phyloP scores from a whole-genome alignment of 2,113 vertebrate species.

The Zapus hudsonius region DNA sequence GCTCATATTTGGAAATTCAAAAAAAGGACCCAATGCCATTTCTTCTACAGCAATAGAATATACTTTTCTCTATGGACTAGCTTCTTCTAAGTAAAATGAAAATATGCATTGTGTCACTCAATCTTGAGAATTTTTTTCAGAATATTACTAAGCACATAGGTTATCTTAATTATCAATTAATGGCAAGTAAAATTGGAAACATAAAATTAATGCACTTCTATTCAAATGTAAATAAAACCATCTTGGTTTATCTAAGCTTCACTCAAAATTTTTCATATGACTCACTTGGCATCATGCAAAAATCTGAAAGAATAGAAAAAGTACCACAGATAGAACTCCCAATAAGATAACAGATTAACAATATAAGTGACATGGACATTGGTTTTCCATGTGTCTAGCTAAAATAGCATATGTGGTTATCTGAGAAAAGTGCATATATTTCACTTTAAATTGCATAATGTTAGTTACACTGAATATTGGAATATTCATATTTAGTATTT shows the following conservation, averaged over 20 bases:
- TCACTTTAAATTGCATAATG: background rate
- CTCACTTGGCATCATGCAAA: background rate
- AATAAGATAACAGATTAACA: slow-evolving; percentile 55
- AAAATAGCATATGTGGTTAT: slow-evolving; percentile 36
- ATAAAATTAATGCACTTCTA: slow-evolving; percentile 14
- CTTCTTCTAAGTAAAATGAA: background rate
- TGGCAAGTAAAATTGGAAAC: slow-evolving; percentile 8
- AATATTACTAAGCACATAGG: slow-evolving; percentile 17
- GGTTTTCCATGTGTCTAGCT: slow-evolving; percentile 54
- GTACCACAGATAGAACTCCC: background rate
- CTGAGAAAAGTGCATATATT: slow-evolving; percentile 50
- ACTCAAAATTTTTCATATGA: background rate
- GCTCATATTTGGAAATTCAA: background rate
- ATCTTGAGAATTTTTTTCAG: background rate
- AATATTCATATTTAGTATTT: slow-evolving; percentile 56
- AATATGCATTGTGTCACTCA: background rate
- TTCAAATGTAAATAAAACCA: slow-evolving; percentile 54
- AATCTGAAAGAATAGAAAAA: too few species aligned
- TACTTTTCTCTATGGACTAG: background rate
- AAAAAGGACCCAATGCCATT: background rate
- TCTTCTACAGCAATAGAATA: background rate
- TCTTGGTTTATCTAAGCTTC: background rate
- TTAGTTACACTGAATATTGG: background rate
- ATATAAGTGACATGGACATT: background rate
- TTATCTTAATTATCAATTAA: slow-evolving; percentile 34